phyloP scores from a whole-genome alignment of 1,140 invertebrate species.

The Papilio polyxenes region DNA sequence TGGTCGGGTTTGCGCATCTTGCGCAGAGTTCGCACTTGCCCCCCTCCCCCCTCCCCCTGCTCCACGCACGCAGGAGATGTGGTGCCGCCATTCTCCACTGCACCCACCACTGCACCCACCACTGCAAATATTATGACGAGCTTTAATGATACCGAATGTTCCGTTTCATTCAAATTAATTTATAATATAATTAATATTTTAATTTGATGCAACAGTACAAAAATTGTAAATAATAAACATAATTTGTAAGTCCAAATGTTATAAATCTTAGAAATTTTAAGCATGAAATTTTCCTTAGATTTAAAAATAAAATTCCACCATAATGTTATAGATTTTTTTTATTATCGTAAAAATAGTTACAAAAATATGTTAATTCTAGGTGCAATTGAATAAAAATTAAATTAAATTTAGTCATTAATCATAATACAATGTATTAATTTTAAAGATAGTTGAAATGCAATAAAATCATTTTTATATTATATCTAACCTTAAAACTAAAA shows the following conservation, averaged over 20 bases:
- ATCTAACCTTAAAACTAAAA: constrained; percentile 27
- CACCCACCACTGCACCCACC: no score
- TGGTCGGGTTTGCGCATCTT: constrained; percentile 70
- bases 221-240: constrained; percentile 17
- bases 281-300: constrained; percentile 29
- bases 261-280: constrained; percentile 40
- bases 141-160: constrained; percentile 40
- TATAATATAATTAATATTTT: no score
- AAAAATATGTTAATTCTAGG: constrained; percentile 15
- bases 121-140: constrained; percentile 43
- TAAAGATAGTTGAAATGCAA: no score
- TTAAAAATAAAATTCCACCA: constrained; percentile 33
- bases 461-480: constrained; percentile 32
- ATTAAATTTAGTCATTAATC: neutral
- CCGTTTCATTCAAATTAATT: neutral
- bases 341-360: neutral
- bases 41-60: constrained; percentile 41
- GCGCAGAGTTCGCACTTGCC: constrained; percentile 61
- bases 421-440: constrained; percentile 10
- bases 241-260: constrained; percentile 24
- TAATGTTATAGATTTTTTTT: constrained; percentile 11
- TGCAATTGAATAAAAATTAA: neutral
- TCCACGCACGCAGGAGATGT: constrained; percentile 38
- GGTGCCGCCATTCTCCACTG: constrained; percentile 37
- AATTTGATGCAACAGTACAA: constrained; percentile 27